Evolutionary conservation across 2,888 invertebrate genomes (phyloP).

Genomic region (Macrophya alboannulata): DNA sequence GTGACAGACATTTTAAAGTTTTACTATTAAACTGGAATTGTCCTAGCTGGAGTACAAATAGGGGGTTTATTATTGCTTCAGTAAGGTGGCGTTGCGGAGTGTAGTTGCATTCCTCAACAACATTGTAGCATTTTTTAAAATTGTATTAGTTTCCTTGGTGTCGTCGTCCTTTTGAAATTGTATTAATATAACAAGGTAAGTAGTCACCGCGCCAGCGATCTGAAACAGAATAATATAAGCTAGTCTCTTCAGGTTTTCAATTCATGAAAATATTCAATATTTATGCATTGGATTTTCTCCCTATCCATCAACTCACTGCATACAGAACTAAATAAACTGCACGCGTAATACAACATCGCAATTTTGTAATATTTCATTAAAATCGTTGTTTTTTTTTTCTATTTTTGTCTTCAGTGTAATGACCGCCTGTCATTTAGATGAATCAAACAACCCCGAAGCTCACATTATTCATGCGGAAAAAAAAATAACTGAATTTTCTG

Average conservation of each 20-base stretch:
- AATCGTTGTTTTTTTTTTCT: too few species aligned
- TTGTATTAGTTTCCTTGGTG: conserved; percentile 67
- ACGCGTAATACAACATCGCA: too few species aligned
- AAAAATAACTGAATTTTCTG: too few species aligned
- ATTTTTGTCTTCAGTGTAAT: too few species aligned
- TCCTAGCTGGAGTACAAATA: neutral
- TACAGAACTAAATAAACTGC: too few species aligned
- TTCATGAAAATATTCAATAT: neutral
- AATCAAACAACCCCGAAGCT: too few species aligned
- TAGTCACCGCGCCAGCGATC: conserved; percentile 84
- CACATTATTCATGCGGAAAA: too few species aligned
- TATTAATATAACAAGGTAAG: conserved; percentile 83
- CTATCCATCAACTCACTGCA: neutral
- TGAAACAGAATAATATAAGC: conserved; percentile 71
- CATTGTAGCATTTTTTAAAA: conserved; percentile 72
- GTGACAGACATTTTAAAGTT: neutral
- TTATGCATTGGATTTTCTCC: neutral
- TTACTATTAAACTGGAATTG: neutral
- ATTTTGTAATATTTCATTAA: too few species aligned
- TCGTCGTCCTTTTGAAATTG: conserved; percentile 84
- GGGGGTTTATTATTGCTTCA: conserved; percentile 4
- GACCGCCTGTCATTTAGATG: too few species aligned
- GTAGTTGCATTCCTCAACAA: conserved; percentile 57
- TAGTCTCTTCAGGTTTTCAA: neutral
- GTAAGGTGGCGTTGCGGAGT: conserved; percentile 39